Percentiles rank a stretch among this genome's conserved stretches.
Conservation (phyloP, 2,797 vertebrate species). For the Phataginus tetradactyla region DNA sequence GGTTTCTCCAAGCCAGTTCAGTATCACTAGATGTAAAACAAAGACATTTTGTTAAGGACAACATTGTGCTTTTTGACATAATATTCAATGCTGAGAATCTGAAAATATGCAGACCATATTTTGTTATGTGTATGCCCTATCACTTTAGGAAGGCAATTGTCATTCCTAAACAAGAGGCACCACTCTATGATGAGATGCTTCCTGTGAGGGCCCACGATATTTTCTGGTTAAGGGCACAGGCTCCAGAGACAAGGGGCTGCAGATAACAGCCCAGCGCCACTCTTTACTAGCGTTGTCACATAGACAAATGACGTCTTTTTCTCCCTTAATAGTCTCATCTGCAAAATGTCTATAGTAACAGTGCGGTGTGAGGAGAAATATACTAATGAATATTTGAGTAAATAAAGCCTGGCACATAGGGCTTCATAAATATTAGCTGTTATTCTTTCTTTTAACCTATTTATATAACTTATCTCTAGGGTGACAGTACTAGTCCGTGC, state of each 20-base stretch:
- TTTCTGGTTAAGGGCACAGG: background rate
- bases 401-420: background rate
- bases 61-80: background rate
- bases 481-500: background rate
- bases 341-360: background rate
- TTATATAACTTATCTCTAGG: background rate
- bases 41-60: background rate
- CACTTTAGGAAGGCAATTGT: background rate
- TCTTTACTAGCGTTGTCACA: background rate
- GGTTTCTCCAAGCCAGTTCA: background rate
- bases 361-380: background rate
- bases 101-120: background rate
- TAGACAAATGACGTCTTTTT: background rate
- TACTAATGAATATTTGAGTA: background rate
- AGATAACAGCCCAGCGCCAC: background rate
- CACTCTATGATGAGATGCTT: background rate
- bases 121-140: background rate
- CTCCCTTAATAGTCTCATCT: background rate
- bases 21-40: background rate
- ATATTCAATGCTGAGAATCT: background rate
- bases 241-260: background rate
- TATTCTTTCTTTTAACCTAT: slow-evolving; percentile 9
- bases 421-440: background rate
- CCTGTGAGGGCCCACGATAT: background rate
- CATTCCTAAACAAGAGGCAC: background rate